These are phyloP conservation scores for Ploceus nigricollis DNA, from an alignment of 2,113 vertebrate genomes.

Conservation along the genomic window DNA sequence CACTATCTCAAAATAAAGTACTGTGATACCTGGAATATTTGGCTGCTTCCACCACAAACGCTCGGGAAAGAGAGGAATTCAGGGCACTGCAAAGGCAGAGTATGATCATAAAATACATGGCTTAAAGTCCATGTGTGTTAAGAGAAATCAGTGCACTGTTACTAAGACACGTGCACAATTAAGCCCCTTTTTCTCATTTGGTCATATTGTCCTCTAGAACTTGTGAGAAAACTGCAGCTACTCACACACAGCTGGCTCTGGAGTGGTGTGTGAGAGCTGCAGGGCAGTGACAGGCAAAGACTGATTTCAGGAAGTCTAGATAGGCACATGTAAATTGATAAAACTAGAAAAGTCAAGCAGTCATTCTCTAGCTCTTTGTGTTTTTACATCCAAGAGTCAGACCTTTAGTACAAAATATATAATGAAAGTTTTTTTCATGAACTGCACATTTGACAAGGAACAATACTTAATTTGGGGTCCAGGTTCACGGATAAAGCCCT, in stretches of 20 bases:
- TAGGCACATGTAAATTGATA: slow-evolving; percentile 5
- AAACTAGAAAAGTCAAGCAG: not conserved
- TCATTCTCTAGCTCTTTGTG: not conserved
- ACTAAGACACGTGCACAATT: not conserved
- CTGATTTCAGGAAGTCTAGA: slow-evolving; percentile 14
- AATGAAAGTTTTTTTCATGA: not conserved
- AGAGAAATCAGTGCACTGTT: not conserved
- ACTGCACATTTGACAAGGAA: not conserved
- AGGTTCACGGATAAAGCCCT: not conserved
- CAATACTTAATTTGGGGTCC: not conserved
- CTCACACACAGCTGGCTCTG: slow-evolving; percentile 1
- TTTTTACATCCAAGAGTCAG: not conserved
- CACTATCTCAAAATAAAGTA: not conserved
- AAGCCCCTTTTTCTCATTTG: not conserved
- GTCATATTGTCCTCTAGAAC: not conserved
- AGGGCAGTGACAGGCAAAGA: slow-evolving; percentile 26
- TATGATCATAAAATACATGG: not conserved
- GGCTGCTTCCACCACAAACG: rapidly evolving
- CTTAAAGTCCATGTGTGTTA: not conserved
- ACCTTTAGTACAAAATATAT: not conserved
- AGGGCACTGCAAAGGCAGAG: not conserved
- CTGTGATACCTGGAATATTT: not conserved
- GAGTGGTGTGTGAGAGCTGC: not conserved
- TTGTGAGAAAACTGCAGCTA: slow-evolving; percentile 5
- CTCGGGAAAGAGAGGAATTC: not conserved